Evolutionary conservation across 2,888 invertebrate species (phyloP), one percentile per base, ranked within the genome.

Genomic region (Chirona hameri): DNA sequence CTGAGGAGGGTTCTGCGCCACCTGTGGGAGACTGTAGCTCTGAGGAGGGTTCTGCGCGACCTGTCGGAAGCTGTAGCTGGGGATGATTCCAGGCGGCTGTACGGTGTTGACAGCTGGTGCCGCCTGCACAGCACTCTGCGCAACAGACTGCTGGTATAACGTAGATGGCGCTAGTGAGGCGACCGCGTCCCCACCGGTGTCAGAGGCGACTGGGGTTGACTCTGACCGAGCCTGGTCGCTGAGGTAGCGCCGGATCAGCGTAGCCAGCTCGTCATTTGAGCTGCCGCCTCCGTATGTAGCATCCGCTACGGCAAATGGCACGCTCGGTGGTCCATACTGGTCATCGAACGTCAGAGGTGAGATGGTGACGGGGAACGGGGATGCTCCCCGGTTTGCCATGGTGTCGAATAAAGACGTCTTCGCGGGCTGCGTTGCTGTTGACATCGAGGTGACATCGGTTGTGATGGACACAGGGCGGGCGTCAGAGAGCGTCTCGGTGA

Each of bases 281-380:
- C 18, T 9, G 21, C 18, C 1, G 39, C 21, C 7, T 2, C 79
- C 79, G 79, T 79, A 79, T 0, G n/a, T 12, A 18, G 48, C 52
- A 29, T 80, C 80, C 0, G 80, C 80, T 3, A 48, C 80, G 15
- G 52, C 80, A 15, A 80, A 55, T 15, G 80, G 80, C n/a, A 80
- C 80, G 2, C 15, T 80, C 18, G 80, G 80, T 4, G 80, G 80
- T 1, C 80, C 80, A 18, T 80, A 80, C 27, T 52, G 52, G 10
- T 29, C 18, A 52, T 29, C 18, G 14, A 27, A 7, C 27, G n/a
- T n/a, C 18, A 80, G 18, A 2, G 80, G 80, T 0, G 80, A 39
- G 7, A 80, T 52, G 15, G 80, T 80, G 0, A 18, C 48, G 0
- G 80, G 80, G 1, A 80, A 29, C 5, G 1, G 24, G 27, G 5